These are phyloP conservation scores for Platorchestia sp. DNA, from an alignment of 1,140 invertebrate species.

Conservation along the genomic window DNA sequence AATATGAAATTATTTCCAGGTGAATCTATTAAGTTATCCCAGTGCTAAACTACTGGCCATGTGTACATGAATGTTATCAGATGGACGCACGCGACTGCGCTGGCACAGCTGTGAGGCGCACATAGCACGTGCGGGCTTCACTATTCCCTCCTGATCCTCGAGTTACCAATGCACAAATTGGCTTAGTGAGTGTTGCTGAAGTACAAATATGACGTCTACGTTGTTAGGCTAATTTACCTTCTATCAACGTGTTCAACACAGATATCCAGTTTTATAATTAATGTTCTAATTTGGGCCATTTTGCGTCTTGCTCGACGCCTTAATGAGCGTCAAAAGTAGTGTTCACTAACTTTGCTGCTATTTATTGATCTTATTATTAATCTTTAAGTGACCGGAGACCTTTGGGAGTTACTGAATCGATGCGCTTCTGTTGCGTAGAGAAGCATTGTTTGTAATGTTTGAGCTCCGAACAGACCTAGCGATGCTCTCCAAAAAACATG, in stretches of 20 bases:
- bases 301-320: not conserved
- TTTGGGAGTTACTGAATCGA: not conserved
- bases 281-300: not conserved
- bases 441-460: not conserved
- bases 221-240: not conserved
- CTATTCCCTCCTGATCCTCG: not conserved
- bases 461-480: not conserved
- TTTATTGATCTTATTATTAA: not conserved
- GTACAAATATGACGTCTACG: not conserved
- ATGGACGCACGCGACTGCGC: no score
- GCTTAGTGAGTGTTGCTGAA: not conserved
- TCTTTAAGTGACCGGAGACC: no score
- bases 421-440: not conserved
- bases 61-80: no score
- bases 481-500: not conserved
- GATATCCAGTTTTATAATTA: not conserved
- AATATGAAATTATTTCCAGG: no score
- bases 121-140: not conserved
- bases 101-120: not conserved
- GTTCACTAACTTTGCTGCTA: not conserved
- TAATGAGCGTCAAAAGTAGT: not conserved
- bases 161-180: slow-evolving; percentile 1
- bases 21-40: no score
- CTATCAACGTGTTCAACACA: not conserved
- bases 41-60: no score